Base-by-base conservation (phyloP, 35 echinoderm and acorn worm species). In the Apostichopus parvimensis region DNA sequence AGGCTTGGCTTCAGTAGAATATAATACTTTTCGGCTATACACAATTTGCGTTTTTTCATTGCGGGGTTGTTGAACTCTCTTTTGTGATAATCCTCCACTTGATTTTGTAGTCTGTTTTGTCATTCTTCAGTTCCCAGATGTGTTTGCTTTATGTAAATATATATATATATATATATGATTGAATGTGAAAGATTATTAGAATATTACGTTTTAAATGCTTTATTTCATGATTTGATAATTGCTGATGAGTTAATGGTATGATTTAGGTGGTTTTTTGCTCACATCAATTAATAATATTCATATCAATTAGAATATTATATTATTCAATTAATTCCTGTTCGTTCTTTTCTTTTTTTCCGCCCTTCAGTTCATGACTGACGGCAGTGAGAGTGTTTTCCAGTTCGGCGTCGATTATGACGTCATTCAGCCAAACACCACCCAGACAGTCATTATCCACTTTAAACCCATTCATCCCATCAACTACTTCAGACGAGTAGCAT, bases 401-500 rank as follows among this genome's bases (percentile, higher is more conserved):
- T 94, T 98, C 87, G 87, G 93, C 25, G 87, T 94, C 18, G 77
- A 94, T 54, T 92, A 75, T 82, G 94, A 95, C 66, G 87, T 71
- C 8, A 77, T 98, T 54, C 57, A 90, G 62, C 93, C 89, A 0
- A 87, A 98, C 80, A 94, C 94, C 8, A 96, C 90, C 10, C 91
- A 94, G 77, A 96, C 97, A 54, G 92, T 98, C 64, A 93, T 94
- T 25, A 78, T 98, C 26, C 79, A 90, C 23, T 98, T 98, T 82
- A 90, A 79, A 58, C 97, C 97, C 17, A 79, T 73, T 57, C 88
- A 96, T 53, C 95, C 97, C 9, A 94, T 98, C 66, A 98, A 98
- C 91, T 95, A 98, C 81, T 98, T 94, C 87, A 90, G 97, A 64
- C 94, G 95, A 56, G 93, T 98, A 7, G 75, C 97, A 45, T 98